These are phyloP conservation scores for Dryobota labecula DNA, from an alignment of 2,888 invertebrate genomes.

Conservation along the genomic window DNA sequence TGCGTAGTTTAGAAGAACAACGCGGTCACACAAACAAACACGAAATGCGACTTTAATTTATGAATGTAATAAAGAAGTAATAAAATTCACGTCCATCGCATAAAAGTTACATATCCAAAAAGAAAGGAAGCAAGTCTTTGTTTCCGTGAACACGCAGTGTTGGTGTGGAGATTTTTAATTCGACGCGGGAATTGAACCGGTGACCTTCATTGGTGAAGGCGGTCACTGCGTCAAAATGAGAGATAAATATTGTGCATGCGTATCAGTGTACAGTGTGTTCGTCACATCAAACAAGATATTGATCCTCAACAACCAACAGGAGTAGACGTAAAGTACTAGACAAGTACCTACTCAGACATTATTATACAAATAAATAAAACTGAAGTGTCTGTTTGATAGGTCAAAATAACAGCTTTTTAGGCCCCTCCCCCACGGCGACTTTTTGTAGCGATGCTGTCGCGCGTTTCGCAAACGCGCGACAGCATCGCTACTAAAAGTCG, in stretches of 20 bases:
- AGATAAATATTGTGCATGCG: constrained; percentile 45
- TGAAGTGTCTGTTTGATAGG: too few relatives aligned
- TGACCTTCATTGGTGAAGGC: constrained; percentile 55
- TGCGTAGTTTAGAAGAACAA: too few relatives aligned
- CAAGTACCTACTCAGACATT: too few relatives aligned
- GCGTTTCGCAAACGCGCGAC: too few relatives aligned
- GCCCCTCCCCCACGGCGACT: too few relatives aligned
- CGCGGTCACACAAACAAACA: too few relatives aligned
- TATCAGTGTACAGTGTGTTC: constrained; percentile 34
- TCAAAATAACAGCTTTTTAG: too few relatives aligned
- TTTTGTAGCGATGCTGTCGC: too few relatives aligned
- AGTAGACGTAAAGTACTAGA: background rate
- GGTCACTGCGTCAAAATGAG: constrained; percentile 44
- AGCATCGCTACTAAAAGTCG: too few relatives aligned
- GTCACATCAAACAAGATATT: constrained; percentile 32
- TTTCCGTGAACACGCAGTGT: constrained; percentile 36
- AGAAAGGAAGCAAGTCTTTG: constrained; percentile 34
- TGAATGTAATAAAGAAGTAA: background rate
- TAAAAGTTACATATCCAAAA: background rate
- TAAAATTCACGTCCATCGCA: background rate
- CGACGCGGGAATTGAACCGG: constrained; percentile 51
- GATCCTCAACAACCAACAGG: constrained; percentile 13
- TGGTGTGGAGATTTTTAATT: constrained; percentile 37
- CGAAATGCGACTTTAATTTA: too few relatives aligned
- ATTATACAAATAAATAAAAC: too few relatives aligned